phyloP scores from a whole-genome alignment of 2,888 invertebrate species.

The Myopa tessellatipennis region DNA sequence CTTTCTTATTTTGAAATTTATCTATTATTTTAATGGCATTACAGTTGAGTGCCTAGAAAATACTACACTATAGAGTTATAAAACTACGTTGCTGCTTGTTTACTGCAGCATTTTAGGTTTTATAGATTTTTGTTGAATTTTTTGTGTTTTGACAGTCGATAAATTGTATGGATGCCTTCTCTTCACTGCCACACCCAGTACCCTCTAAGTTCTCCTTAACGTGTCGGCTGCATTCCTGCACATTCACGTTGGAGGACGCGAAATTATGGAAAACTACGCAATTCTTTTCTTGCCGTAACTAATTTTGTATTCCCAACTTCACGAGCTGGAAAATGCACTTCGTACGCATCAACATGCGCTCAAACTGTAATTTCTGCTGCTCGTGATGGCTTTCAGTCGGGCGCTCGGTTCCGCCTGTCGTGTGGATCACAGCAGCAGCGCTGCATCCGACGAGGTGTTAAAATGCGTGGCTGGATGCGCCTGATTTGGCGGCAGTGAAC shows the following conservation, averaged over 20 bases:
- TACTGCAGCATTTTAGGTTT: too few species aligned
- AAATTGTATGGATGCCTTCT: neutral
- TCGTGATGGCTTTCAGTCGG: neutral
- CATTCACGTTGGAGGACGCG: neutral
- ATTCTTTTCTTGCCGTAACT: neutral
- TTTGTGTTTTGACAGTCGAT: too few species aligned
- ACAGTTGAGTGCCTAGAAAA: too few species aligned
- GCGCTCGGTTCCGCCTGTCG: constrained; percentile 6
- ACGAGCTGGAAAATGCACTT: neutral
- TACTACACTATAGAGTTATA: too few species aligned
- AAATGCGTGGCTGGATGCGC: constrained; percentile 35
- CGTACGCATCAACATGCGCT: neutral
- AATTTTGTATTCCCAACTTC: constrained; percentile 18
- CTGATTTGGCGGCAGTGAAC: neutral
- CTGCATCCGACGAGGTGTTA: constrained; percentile 30
- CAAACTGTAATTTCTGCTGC: neutral
- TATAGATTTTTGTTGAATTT: too few species aligned
- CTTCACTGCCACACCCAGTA: neutral
- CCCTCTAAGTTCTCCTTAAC: neutral
- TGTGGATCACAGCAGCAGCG: neutral
- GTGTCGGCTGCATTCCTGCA: neutral
- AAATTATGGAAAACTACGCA: neutral
- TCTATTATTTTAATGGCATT: too few species aligned
- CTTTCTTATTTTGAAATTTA: too few species aligned
- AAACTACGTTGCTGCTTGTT: too few species aligned